Evolutionary conservation across 2,797 vertebrate species (phyloP).

Genomic region (Arrhamphus sclerolepis): DNA sequence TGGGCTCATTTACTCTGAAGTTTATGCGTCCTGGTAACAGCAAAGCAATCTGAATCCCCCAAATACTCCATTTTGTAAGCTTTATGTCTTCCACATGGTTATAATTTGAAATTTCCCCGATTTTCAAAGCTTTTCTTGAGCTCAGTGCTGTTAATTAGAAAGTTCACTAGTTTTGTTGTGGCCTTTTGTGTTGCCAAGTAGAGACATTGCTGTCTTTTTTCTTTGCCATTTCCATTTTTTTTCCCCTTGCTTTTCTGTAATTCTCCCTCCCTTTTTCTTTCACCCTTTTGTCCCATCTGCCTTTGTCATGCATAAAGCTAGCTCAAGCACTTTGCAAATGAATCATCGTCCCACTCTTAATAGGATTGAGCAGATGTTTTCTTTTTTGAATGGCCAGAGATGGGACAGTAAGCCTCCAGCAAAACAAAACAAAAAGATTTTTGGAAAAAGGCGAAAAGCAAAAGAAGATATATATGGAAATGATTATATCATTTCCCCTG

Average conservation of each 20-base stretch:
- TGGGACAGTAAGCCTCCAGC: conserved; percentile 69
- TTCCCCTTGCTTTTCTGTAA: conserved; percentile 25
- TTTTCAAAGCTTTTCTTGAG: conserved; percentile 76
- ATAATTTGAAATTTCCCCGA: conserved; percentile 75
- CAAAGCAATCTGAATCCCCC: conserved; percentile 64
- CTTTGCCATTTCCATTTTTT: conserved; percentile 45
- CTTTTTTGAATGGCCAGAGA: conserved; percentile 71
- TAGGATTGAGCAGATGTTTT: conserved; percentile 79
- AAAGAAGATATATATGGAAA: conserved; percentile 75
- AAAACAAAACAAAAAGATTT: conserved; percentile 66
- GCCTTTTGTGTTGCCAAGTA: conserved; percentile 71
- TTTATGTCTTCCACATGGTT: conserved; percentile 76
- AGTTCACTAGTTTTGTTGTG: conserved; percentile 78
- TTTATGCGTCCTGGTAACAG: conserved; percentile 65
- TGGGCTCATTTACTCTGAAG: conserved; percentile 68
- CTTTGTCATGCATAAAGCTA: conserved; percentile 60
- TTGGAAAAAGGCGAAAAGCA: conserved; percentile 39
- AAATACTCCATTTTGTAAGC: conserved; percentile 66
- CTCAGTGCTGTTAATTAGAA: conserved; percentile 81
- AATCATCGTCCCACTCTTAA: conserved; percentile 75
- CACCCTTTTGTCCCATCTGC: conserved; percentile 45
- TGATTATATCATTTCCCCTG: conserved; percentile 72
- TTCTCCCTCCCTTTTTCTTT: conserved; percentile 11
- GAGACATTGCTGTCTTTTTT: conserved; percentile 63
- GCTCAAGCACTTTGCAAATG: conserved; percentile 71